Evolutionary conservation across 2,797 vertebrate species (phyloP).

Genomic region (Acanthurus tractus): DNA sequence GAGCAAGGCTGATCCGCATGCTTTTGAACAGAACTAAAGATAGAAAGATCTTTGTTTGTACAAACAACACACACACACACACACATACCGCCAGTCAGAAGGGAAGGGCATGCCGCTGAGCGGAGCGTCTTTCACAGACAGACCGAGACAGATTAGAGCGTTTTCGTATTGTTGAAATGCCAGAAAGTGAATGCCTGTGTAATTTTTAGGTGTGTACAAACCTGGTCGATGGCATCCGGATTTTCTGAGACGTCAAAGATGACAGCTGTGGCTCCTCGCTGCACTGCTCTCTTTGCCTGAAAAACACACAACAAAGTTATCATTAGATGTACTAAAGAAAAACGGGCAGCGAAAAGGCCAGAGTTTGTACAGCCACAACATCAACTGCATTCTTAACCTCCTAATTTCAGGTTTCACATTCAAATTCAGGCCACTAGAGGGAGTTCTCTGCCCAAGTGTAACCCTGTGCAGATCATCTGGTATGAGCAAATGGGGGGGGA

Average conservation of each 20-base stretch:
- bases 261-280: slow-evolving; percentile 97
- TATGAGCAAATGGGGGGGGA: slow-evolving; percentile 4
- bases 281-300: slow-evolving; percentile 97
- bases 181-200: slow-evolving; percentile 19
- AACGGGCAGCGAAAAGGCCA: neutral
- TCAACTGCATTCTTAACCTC: neutral
- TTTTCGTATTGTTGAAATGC: slow-evolving; percentile 10
- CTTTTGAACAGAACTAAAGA: slow-evolving; percentile 62
- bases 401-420: slow-evolving; percentile 10
- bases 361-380: neutral
- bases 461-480: neutral
- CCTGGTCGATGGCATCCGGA: slow-evolving; percentile 98
- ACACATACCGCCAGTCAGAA: slow-evolving; percentile 7
- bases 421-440: slow-evolving; percentile 84
- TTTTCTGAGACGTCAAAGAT: slow-evolving; percentile 99
- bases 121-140: slow-evolving; percentile 29
- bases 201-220: slow-evolving; percentile 65
- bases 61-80: slow-evolving; percentile 37
- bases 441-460: slow-evolving; percentile 70
- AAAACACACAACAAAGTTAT: slow-evolving; percentile 53
- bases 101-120: slow-evolving; percentile 49
- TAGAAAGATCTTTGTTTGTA: slow-evolving; percentile 67
- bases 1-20: slow-evolving; percentile 53
- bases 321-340: slow-evolving; percentile 7
- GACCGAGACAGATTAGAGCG: slow-evolving; percentile 15